A percentile compares a stretch with the other conserved stretches of the same genome.
These are phyloP conservation scores for Drosophila trichaetosa DNA, from an alignment of 2,888 invertebrate species.

Conservation along the genomic window DNA sequence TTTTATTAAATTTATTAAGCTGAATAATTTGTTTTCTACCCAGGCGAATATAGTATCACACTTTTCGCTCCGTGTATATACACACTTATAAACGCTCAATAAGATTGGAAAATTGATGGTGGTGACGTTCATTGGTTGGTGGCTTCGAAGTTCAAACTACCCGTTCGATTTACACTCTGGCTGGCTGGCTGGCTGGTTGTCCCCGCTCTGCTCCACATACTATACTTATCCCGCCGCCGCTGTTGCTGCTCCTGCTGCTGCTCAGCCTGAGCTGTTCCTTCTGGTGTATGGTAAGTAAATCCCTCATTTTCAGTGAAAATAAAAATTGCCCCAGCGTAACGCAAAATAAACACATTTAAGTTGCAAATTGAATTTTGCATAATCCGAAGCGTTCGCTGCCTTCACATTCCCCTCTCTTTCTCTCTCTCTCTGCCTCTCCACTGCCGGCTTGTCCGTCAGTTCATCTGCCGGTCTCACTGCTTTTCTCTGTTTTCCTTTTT, in stretches of 20 bases:
- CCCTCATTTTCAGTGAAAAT: slow-evolving; percentile 80
- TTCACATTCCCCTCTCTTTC: not conserved
- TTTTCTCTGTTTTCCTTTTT: slow-evolving; percentile 14
- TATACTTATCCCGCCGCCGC: slow-evolving; percentile 6
- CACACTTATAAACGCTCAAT: slow-evolving; percentile 77
- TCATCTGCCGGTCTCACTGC: slow-evolving; percentile 34
- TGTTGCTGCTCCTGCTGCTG: not conserved
- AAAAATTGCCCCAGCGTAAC: slow-evolving; percentile 81
- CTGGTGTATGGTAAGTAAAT: slow-evolving; percentile 57
- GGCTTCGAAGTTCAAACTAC: slow-evolving; percentile 28
- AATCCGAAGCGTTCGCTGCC: slow-evolving; percentile 63
- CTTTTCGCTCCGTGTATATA: not conserved
- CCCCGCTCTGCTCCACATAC: slow-evolving; percentile 6
- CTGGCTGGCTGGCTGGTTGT: not conserved
- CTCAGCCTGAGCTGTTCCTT: slow-evolving; percentile 12
- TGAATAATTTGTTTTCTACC: not conserved
- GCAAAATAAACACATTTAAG: slow-evolving; percentile 84
- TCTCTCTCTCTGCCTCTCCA: not conserved
- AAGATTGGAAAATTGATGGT: slow-evolving; percentile 83
- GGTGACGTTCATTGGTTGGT: slow-evolving; percentile 63
- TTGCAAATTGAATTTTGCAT: slow-evolving; percentile 84
- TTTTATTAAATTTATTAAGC: not conserved
- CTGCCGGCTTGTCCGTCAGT: slow-evolving; percentile 15
- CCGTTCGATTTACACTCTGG: slow-evolving; percentile 31
- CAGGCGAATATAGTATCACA: not conserved